Evolutionary conservation across 2,113 vertebrate species (phyloP), one percentile per base, ranked within the genome.

Genomic region (Nansenia antarctica): DNA sequence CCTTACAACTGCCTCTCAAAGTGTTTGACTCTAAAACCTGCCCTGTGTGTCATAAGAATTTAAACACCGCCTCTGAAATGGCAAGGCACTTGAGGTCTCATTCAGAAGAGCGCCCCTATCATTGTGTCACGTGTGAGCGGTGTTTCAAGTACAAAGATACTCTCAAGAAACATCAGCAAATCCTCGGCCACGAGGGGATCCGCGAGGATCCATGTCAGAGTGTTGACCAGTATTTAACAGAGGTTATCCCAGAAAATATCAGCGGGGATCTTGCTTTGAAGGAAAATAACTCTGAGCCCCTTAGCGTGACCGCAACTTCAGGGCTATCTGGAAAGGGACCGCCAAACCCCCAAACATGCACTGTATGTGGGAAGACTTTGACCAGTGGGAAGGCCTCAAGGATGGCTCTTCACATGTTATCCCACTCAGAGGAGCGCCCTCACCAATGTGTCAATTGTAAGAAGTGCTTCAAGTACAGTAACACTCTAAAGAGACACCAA

Each of bases 121-220:
- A 89, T 3, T 90, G 89, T 8, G 1, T 89, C 31, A 62, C 82
- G 0, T 90, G 89, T 5, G 89, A 90, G 67, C 89, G 89, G 30
- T 83, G 89, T 65, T 90, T 90, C 66, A 90, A 90, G 73, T 90
- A 89, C 82, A 82, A 76, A 58, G 89, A 90, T 80, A 88, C 89
- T 1, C 3, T 90, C 39, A 90, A 89, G 75, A 90, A 90, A 72
- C 89, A 90, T 34, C 89, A 90, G 77, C 86, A 88, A 12, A 90
- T 90, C 24, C 89, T 88, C 26, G 82, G 87, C 0, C 89, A 90
- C 27, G 86, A 90, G 53, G 89, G 89, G 0, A 72, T 87, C 54
- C 24, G 81, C 1, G 87, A 89, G 69, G 89, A 90, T 14, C 37
- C 81, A 62, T 82, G 71, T 72, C 88, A 85, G 74, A 72, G 82